phyloP scores from a whole-genome alignment of 2,797 vertebrate species.

The Tragelaphus eurycerus region DNA sequence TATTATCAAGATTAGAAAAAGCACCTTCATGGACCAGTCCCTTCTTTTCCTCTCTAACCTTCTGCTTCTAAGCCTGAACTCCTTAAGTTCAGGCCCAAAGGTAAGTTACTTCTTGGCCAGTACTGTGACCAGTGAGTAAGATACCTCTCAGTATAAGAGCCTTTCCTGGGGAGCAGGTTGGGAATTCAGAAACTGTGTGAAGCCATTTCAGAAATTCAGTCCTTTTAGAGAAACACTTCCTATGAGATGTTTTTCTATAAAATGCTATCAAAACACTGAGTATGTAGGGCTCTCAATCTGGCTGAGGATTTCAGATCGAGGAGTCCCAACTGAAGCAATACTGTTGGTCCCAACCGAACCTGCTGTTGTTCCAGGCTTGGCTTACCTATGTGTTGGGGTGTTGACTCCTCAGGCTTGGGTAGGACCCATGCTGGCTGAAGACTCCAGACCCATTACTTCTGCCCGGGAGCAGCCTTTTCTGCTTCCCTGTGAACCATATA shows the following conservation, averaged over 20 bases:
- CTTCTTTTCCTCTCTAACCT: not conserved
- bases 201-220: not conserved
- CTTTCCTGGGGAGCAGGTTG: not conserved
- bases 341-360: not conserved
- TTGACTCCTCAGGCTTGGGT: not conserved
- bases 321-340: not conserved
- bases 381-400: not conserved
- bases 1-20: not conserved
- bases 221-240: not conserved
- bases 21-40: not conserved
- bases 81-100: not conserved
- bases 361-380: not conserved
- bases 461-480: not conserved
- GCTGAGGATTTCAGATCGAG: not conserved
- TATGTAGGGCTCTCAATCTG: not conserved
- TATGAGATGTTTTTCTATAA: not conserved
- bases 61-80: not conserved
- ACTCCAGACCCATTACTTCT: not conserved
- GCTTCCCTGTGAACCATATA: not conserved
- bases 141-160: not conserved
- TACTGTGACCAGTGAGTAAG: not conserved
- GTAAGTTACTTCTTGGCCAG: not conserved
- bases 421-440: not conserved
- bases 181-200: not conserved
- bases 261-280: not conserved